These are phyloP conservation scores for Leucosticte australis DNA, from an alignment of 2,113 vertebrate genomes.

Conservation along the genomic window DNA sequence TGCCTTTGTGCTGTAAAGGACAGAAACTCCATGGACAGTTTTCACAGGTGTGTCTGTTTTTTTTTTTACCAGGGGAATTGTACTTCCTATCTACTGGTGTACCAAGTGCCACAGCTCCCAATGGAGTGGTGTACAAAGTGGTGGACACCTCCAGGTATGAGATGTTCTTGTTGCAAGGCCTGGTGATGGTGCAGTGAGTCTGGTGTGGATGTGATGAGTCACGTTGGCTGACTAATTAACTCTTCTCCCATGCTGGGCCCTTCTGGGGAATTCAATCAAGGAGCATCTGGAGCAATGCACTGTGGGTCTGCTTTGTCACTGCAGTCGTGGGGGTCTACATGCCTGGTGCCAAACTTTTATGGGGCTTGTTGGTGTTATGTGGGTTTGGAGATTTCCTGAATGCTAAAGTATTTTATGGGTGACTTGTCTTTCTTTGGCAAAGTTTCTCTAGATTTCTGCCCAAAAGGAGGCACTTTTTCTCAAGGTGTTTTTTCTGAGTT, in stretches of 20 bases:
- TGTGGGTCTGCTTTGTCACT: not conserved
- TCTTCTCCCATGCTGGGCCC: not conserved
- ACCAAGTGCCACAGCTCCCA: conserved; percentile 83
- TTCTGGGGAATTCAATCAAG: not conserved
- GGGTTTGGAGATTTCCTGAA: not conserved
- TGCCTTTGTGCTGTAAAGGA: not conserved
- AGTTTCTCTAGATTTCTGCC: not conserved
- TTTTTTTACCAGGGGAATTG: conserved; percentile 81
- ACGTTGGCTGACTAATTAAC: not conserved
- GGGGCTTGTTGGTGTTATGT: not conserved
- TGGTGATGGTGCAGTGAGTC: not conserved
- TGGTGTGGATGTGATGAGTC: not conserved
- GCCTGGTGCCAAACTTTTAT: not conserved
- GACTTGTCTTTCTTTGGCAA: not conserved
- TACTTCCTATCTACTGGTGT: conserved; percentile 93
- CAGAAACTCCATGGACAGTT: not conserved
- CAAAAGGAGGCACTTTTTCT: not conserved
- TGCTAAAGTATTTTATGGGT: not conserved
- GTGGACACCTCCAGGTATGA: conserved; percentile 91
- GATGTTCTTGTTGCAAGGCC: not conserved
- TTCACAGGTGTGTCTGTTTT: not conserved
- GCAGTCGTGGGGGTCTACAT: accelerated
- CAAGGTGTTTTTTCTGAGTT: not conserved
- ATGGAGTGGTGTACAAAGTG: conserved; percentile 91
- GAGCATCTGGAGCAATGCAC: not conserved